Evolutionary conservation across 1,140 invertebrate genomes (phyloP), one percentile per base, ranked within the genome.

Genomic region (Bombus haemorrhoidalis): DNA sequence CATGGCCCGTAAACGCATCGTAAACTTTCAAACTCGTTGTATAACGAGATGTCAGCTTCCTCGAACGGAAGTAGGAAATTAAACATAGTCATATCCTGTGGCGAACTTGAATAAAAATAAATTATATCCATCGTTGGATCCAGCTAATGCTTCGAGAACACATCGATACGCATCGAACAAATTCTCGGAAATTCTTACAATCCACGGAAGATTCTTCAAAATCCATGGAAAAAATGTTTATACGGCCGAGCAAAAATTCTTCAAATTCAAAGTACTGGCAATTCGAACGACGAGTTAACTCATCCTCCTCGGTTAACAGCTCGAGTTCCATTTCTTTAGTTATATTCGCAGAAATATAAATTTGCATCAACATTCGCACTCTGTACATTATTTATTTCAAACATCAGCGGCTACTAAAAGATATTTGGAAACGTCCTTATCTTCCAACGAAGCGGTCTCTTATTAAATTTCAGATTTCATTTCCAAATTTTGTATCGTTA

Each of bases 1-100:
- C 13, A n/a, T 39, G 25, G 34, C 1, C 25, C 57, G 12, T 71
- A 71, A 81, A 71, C 47, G 66, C 68, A 12, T 13, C 43, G 79
- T 71, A 81, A 81, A 71, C 66, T 81, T 59, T 57, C 43, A n/a
- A 22, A n/a, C 37, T 81, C 37, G 47, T 72, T 41, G n/a, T 72
- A 22, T 8, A 41, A 72, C 47, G 28, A 59, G 39, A 69, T 72
- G 69, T 72, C 39, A 72, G 69, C 8, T 22, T 28, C 9, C 28
- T 28, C 25, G 32, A 37, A 22, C 6, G 1, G 34, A 28, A 69
- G 28, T n/a, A 68, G 37, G 10, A 47, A 72, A 81, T 37, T 69
- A 53, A 37, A 72, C 32, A 72, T 41, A 41, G 13, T 18, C 43
- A 3, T 69, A 53, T 69, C 41, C 43, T 8, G 32, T 28, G 15